Base-by-base conservation (phyloP, 2,888 invertebrate genomes). In the Rhingia rostrata region DNA sequence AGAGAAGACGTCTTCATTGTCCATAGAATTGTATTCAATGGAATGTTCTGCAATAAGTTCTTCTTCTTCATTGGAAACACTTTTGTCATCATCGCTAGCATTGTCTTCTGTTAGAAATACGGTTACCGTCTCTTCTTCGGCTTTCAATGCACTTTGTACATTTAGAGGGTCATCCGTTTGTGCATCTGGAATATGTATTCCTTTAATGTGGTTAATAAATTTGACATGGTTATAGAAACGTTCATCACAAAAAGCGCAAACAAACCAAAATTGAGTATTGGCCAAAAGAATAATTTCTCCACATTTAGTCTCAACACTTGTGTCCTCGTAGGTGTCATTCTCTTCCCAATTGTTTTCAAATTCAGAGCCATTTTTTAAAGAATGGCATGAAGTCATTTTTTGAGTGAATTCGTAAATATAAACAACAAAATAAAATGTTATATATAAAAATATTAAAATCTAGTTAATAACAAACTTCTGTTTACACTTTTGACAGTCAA, bases 201-300 rank as follows among this genome's bases (percentile, higher is more conserved):
- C 73, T 53, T 79, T 79, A 14, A 83, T 69, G 39, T 83, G 83
- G 58, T 69, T 79, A 10, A 73, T 43, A 58, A 83, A 83, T 51
- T 63, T 69, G 14, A 64, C 51, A 63, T 74, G 37, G 73, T 74
- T 83, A 30, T 69, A 12, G 32, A 74, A 83, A 69, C 79, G 83
- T 49, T 83, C 79, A 45, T 79, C 63, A 14, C 83, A 83, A 63
- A 83, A 74, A 6, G 67, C 69, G 58, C 83, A 83, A 14, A 79
- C 63, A 60, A 83, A 79, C 79, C 67, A 79, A 58, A 83, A 79
- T 30, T 83, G 79, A 39, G 66, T 51, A 53, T 79, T 79, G 6
- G 56, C 43, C 22, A 83, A 10, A 45, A 83, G 43, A 41, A 83
- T 32, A 22, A 83, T 73, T 67, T 83, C 83, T 41, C 83, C 83